Base-by-base conservation (phyloP, 2,888 invertebrate species). In the Sphecodes monilicornis region DNA sequence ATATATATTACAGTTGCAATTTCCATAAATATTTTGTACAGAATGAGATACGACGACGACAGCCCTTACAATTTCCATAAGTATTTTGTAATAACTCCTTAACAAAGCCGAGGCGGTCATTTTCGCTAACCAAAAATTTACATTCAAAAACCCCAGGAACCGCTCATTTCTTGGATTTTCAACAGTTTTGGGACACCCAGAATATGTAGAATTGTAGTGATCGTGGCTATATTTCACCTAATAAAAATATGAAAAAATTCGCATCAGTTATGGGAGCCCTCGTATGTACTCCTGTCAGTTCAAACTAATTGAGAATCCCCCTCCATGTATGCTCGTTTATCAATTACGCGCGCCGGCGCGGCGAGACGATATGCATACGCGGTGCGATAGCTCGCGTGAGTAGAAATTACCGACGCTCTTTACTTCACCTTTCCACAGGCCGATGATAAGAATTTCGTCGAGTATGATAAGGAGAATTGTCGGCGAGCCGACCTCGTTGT, bases 391-490 rank as follows among this genome's bases (percentile, higher is more conserved):
- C 32, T 60, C 64, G 18, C 32, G 22, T 54, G 57, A 60, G 57
- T 76, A 76, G 72, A 82, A 89, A 88, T 86, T 88, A 71, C 74
- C 73, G 39, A 8, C 60, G 57, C n/a, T 80, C 69, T 69, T 76
- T 75, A 68, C 79, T 82, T 85, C 78, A 71, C 57, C 57, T 41
- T 57, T 4, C 54, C 64, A 13, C 32, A 10, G 36, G 11, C 50
- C 39, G 1, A 66, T 74, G 89, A 89, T 89, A 89, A 89, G 82
- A 72, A 85, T 76, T 84, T 85, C 66, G 85, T 71, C 74, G 80
- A 60, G 46, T 3, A 68, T 82, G 84, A 84, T 84, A 84, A 84
- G 82, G 64, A 73, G 16, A 29, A 60, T 60, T 60, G 60, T 60
- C 46, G 46, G 29, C n/a, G 70, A 29, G 36, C 16, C 77, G 83